Percentiles rank a stretch among this genome's conserved stretches.
phyloP scores from a whole-genome alignment of 1,140 invertebrate species.

The Holotrichia oblita region DNA sequence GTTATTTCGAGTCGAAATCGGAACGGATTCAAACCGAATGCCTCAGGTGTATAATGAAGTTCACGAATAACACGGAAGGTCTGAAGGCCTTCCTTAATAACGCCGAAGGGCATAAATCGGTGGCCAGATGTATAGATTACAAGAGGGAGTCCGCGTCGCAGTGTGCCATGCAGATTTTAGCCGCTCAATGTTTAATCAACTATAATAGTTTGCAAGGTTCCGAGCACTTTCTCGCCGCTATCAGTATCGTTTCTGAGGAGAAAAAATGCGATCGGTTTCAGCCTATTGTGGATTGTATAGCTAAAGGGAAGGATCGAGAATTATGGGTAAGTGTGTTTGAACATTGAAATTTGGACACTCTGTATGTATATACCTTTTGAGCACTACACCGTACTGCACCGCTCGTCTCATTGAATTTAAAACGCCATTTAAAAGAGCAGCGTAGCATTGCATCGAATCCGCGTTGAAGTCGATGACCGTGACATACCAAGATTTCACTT shows the following conservation, averaged over 20 bases:
- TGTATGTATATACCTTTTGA: no score
- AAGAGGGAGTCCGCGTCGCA: constrained; percentile 84
- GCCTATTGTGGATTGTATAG: constrained; percentile 88
- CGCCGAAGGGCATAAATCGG: constrained; percentile 84
- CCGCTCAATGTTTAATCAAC: constrained; percentile 84
- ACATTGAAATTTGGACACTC: no score
- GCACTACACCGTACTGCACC: no score
- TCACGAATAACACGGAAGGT: constrained; percentile 94
- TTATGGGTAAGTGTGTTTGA: constrained; percentile 77
- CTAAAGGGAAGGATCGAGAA: constrained; percentile 76
- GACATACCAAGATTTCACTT: no score
- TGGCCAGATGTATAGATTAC: constrained; percentile 87
- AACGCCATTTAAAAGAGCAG: no score
- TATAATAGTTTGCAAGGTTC: constrained; percentile 73
- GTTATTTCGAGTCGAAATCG: constrained; percentile 73
- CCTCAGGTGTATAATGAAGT: constrained; percentile 89
- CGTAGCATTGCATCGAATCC: no score
- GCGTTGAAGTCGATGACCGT: no score
- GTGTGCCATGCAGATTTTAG: constrained; percentile 78
- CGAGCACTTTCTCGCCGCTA: constrained; percentile 90
- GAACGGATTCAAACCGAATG: constrained; percentile 90
- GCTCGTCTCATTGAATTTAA: no score
- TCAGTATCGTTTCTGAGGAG: constrained; percentile 89
- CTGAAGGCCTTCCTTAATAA: constrained; percentile 85
- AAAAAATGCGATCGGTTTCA: constrained; percentile 81